phyloP scores from a whole-genome alignment of 2,113 vertebrate genomes.

The Forbesichthys papilliferus region DNA sequence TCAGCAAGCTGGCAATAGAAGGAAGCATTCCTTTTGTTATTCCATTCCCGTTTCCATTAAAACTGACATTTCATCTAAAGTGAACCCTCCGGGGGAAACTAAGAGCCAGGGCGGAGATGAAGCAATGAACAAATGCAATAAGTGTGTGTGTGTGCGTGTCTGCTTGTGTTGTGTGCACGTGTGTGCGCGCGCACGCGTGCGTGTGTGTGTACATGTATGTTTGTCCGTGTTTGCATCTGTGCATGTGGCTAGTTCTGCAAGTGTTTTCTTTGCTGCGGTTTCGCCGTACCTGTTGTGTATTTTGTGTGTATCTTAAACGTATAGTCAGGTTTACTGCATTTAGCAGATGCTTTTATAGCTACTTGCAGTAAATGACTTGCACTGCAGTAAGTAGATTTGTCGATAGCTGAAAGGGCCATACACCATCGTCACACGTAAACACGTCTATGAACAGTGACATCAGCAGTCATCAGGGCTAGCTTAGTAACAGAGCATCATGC shows the following conservation, averaged over 20 bases:
- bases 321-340: too few species aligned
- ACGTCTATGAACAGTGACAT: too few species aligned
- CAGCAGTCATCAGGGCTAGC: too few species aligned
- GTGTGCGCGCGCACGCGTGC: constrained; percentile 5
- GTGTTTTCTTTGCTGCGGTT: constrained; percentile 29
- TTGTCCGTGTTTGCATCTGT: constrained; percentile 31
- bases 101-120: constrained; percentile 70
- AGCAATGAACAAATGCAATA: constrained; percentile 65
- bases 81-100: constrained; percentile 78
- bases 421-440: too few species aligned
- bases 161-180: background rate
- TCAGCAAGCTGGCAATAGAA: constrained; percentile 54
- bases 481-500: too few species aligned
- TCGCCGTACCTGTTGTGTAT: constrained; percentile 22
- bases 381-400: too few species aligned
- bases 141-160: constrained; percentile 23
- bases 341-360: too few species aligned
- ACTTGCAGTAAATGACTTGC: too few species aligned
- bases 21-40: constrained; percentile 75
- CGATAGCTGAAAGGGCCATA: too few species aligned
- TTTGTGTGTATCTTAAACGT: background rate
- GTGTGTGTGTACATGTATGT: constrained; percentile 5
- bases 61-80: constrained; percentile 85
- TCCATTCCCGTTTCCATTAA: constrained; percentile 85
- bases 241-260: constrained; percentile 26